phyloP scores from a whole-genome alignment of 1,140 invertebrate genomes.

The Vanessa tameamea region DNA sequence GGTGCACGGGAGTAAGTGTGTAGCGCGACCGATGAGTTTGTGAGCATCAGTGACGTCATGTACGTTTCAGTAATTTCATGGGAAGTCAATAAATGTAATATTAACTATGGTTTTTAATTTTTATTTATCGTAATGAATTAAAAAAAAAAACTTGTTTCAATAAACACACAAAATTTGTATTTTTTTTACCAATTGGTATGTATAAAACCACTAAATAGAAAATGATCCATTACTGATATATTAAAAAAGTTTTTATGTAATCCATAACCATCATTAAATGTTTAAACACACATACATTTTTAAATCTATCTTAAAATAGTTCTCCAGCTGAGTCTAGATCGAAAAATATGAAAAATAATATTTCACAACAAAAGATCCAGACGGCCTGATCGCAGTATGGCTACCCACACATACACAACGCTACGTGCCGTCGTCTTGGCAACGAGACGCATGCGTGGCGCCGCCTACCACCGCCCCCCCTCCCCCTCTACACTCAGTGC shows the following conservation, averaged over 20 bases:
- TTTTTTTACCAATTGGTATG: too few species aligned
- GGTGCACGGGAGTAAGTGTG: slow-evolving; percentile 41
- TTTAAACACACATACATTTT: too few species aligned
- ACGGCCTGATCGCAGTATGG: slow-evolving; percentile 25
- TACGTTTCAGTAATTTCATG: not conserved
- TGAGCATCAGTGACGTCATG: slow-evolving; percentile 52
- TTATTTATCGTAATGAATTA: too few species aligned
- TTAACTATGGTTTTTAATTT: too few species aligned
- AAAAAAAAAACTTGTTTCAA: too few species aligned
- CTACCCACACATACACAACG: slow-evolving; percentile 52
- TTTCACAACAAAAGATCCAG: slow-evolving; percentile 21
- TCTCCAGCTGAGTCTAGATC: not conserved
- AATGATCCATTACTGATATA: too few species aligned
- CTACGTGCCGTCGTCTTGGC: slow-evolving; percentile 77
- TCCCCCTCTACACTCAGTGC: slow-evolving; percentile 35
- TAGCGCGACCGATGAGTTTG: slow-evolving; percentile 17
- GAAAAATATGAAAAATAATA: not conserved
- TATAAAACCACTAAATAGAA: too few species aligned
- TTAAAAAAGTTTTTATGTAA: too few species aligned
- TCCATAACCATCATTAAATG: too few species aligned
- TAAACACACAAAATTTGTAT: too few species aligned
- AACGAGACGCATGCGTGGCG: slow-evolving; percentile 76
- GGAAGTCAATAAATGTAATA: not conserved
- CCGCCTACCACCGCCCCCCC: slow-evolving; percentile 60
- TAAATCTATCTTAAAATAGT: too few species aligned